These are phyloP conservation scores for Danionella dracula DNA, from an alignment of 2,797 vertebrate genomes.

Conservation along the genomic window DNA sequence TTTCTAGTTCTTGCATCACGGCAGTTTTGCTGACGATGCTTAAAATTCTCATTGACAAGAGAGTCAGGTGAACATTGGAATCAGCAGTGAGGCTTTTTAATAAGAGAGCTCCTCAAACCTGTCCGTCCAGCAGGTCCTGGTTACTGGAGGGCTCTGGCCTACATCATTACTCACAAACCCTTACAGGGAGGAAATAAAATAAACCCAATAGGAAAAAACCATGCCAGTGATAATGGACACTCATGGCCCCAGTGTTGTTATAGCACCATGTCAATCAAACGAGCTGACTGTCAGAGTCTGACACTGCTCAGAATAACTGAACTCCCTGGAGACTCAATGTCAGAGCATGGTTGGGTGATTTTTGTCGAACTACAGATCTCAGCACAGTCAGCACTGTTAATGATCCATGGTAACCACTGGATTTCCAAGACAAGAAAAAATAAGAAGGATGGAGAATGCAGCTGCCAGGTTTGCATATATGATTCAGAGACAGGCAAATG, in stretches of 20 bases:
- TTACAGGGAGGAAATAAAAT: not conserved
- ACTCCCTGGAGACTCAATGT: not conserved
- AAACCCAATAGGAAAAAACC: not conserved
- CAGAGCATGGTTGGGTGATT: not conserved
- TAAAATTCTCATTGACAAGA: constrained; percentile 3
- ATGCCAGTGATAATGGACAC: constrained; percentile 7
- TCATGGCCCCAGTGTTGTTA: not conserved
- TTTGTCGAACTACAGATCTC: not conserved
- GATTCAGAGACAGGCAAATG: too few species aligned
- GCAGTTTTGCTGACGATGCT: not conserved
- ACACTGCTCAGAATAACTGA: constrained; percentile 17
- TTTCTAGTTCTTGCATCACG: not conserved
- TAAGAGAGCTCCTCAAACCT: not conserved
- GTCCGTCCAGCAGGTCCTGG: not conserved
- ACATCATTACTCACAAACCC: constrained; percentile 21
- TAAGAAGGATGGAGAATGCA: too few species aligned
- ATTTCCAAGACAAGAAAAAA: not conserved
- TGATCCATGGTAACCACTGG: not conserved
- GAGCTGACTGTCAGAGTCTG: not conserved
- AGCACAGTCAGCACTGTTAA: not conserved
- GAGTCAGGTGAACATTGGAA: not conserved
- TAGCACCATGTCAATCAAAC: constrained; percentile 27
- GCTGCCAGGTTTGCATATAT: too few species aligned
- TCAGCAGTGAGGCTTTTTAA: constrained; percentile 6
- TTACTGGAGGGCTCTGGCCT: not conserved